Base-by-base conservation (phyloP, 2,888 invertebrate genomes). In the Dasysyrphus tricinctus region DNA sequence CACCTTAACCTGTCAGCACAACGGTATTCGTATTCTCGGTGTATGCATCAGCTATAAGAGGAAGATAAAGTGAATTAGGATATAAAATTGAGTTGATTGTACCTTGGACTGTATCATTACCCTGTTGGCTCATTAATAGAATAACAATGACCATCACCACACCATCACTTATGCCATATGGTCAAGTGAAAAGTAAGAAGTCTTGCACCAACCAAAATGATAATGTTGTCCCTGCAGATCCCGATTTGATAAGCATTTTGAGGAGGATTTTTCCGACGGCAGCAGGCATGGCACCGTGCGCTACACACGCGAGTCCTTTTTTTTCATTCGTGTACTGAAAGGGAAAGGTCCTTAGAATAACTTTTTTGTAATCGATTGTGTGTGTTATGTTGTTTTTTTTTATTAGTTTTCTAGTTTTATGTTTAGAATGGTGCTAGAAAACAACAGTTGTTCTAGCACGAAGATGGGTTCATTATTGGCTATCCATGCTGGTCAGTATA, bases 81-180 rank as follows among this genome's bases (percentile, higher is more conserved):
- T 82, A 70, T 82, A 51, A 82, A 74, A 72, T 74, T 78, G 82
- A 86, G 72, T 86, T 82, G 78, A 82, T 86, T 82, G 77, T 65
- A 72, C 73, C 76, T 57, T 59, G 34, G 32, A 57, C 42, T 16
- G 70, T 85, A 81, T 85, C 74, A 85, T 85, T 85, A 85, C 74
- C 85, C 85, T 85, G 78, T 81, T 86, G 82, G 82, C 54, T 86
- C 86, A 86, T 86, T 86, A 86, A 82, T 86, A 86, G 86, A 86
- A 81, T 78, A 61, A 73, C 77, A 76, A 78, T 75, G 86, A 78
- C 81, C 65, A 61, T 16, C 59, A 54, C 6, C 84, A 76, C 59
- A 59, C 72, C 73, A 51, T 63, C 61, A 70, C 37, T 47, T 34
- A 51, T 32, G 69, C 65, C 86, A 82, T 86, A 86, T 86, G 86